Conservation (phyloP, 2,113 vertebrate genomes). For the Cochlearius cochlearius region DNA sequence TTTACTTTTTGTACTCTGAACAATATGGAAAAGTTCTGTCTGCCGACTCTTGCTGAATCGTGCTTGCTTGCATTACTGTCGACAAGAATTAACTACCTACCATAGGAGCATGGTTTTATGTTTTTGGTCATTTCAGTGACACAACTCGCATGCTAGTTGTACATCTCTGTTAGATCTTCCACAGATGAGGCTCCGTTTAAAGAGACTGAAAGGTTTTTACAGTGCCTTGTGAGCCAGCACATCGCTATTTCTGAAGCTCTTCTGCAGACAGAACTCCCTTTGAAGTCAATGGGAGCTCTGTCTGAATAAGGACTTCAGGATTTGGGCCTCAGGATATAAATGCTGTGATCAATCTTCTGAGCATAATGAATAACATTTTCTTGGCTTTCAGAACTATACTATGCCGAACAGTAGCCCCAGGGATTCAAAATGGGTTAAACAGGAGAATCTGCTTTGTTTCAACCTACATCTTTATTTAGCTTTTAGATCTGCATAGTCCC, state of each 20-base stretch:
- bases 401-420: not conserved
- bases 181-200: not conserved
- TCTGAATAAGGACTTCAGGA: not conserved
- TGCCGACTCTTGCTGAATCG: not conserved
- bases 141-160: not conserved
- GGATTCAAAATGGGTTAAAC: not conserved
- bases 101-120: not conserved
- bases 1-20: not conserved
- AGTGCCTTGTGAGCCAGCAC: not conserved
- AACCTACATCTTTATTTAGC: not conserved
- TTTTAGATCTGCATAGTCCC: not conserved
- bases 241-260: not conserved
- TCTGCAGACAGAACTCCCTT: constrained; percentile 8
- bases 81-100: not conserved
- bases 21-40: not conserved
- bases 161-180: not conserved
- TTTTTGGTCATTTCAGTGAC: not conserved
- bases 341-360: constrained; percentile 11
- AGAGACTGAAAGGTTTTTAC: not conserved
- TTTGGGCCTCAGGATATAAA: constrained; percentile 30
- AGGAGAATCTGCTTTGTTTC: constrained; percentile 21
- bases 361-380: constrained; percentile 18
- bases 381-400: constrained; percentile 36
- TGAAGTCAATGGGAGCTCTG: constrained; percentile 33
- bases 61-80: not conserved